Percentiles rank a stretch among this genome's conserved stretches.
phyloP scores from a whole-genome alignment of 1,140 invertebrate species.

The Diorhabda carinulata region DNA sequence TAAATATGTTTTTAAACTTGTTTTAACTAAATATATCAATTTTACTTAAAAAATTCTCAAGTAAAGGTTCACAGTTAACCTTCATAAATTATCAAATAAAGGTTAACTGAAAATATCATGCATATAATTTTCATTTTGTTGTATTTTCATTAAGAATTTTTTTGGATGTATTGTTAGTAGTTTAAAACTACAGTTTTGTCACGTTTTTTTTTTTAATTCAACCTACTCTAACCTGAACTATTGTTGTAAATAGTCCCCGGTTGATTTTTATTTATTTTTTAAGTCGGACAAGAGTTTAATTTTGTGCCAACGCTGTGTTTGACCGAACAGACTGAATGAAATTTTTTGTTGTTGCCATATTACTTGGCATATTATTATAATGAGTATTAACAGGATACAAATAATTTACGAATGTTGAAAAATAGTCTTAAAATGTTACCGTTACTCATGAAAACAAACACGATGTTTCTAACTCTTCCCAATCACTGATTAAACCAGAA shows the following conservation, averaged over 20 bases:
- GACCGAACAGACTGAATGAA: not conserved
- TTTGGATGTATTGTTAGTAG: conserved; percentile 9
- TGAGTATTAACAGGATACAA: not conserved
- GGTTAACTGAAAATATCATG: too few species aligned
- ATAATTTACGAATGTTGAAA: not conserved
- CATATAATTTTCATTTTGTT: not conserved
- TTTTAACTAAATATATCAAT: too few species aligned
- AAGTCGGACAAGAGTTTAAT: conserved; percentile 15
- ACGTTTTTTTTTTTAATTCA: not conserved
- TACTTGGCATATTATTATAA: not conserved
- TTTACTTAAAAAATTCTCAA: too few species aligned
- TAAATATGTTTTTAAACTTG: too few species aligned
- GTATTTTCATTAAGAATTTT: not conserved
- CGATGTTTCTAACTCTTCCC: too few species aligned
- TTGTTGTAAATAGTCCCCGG: conserved; percentile 34
- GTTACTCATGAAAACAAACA: too few species aligned
- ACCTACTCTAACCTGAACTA: conserved; percentile 20
- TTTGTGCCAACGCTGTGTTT: conserved; percentile 20
- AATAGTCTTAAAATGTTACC: too few species aligned
- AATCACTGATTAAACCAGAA: too few species aligned
- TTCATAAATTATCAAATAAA: too few species aligned
- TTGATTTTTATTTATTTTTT: conserved; percentile 28
- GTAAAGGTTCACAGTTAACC: too few species aligned
- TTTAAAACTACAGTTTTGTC: conserved; percentile 8
- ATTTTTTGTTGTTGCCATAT: not conserved